Percentiles rank a stretch among this genome's conserved stretches.
phyloP scores from a whole-genome alignment of 2,113 vertebrate species.

The Azemiops feae region DNA sequence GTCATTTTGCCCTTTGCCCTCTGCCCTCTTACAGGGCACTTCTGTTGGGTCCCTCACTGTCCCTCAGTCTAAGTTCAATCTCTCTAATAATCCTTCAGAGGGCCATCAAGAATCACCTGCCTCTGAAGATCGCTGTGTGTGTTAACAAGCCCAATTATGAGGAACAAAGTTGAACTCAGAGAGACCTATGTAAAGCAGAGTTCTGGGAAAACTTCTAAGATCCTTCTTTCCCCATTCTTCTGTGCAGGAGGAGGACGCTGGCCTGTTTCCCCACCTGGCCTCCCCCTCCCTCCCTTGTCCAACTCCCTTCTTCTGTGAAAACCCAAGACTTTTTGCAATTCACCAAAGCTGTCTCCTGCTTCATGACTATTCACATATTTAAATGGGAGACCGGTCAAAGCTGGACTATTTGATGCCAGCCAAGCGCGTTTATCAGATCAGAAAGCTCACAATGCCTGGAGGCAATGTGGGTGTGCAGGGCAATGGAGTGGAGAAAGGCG shows the following conservation, averaged over 20 bases:
- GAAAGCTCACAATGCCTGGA: slow-evolving; percentile 81
- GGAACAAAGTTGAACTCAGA: background rate
- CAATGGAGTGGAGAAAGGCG: background rate
- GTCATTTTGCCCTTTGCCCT: background rate
- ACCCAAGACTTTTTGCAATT: slow-evolving; percentile 79
- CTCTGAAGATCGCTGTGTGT: background rate
- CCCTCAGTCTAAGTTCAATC: background rate
- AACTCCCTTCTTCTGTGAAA: slow-evolving; percentile 66
- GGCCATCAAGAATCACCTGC: background rate
- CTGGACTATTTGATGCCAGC: slow-evolving; percentile 84
- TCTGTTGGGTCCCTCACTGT: background rate
- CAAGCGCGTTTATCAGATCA: slow-evolving; percentile 88
- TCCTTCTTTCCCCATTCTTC: background rate
- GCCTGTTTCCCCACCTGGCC: slow-evolving; percentile 62
- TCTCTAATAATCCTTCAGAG: background rate
- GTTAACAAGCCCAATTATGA: background rate
- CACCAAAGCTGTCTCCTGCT: slow-evolving; percentile 82
- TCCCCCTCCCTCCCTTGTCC: slow-evolving; percentile 13
- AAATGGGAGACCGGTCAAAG: slow-evolving; percentile 83
- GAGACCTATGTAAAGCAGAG: background rate
- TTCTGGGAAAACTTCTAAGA: background rate
- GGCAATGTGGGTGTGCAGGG: slow-evolving; percentile 51
- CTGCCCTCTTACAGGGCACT: too few species aligned
- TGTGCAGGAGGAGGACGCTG: background rate
- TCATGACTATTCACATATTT: slow-evolving; percentile 91